Evolutionary conservation across 2,888 invertebrate species (phyloP), one percentile per base, ranked within the genome.

Genomic region (Argynnis bischoffii): DNA sequence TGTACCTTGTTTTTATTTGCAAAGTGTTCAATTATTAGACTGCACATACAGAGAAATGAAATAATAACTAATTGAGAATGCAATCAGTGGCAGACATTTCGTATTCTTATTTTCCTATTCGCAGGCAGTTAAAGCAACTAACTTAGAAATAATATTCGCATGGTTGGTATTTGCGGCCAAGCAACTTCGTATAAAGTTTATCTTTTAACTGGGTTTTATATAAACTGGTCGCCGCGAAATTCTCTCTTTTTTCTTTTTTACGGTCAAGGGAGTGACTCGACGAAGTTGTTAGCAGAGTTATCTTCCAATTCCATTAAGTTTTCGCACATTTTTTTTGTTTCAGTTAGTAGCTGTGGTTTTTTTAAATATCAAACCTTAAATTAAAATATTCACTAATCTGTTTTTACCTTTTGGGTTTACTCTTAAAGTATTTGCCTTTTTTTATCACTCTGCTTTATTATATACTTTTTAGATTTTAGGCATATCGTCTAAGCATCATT

Each of bases 171-270:
- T 59, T 61, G 14, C 16, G 11, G 13, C 2, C 18, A 35, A 21
- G 26, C 6, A 41, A 55, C 59, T 48, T 48, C 14, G 18, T 47
- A 13, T 13, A n/a, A 48, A 60, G 60, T 66, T 66, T 55, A 26
- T 61, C 50, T 41, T 66, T 54, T 46, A 56, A 54, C 35, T 53
- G 53, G 21, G 47, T 54, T 46, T 18, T 66, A 26, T 48, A 16
- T 31, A n/a, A 11, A 47, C 15, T 13, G 13, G 59, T 60, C 31
- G 16, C 14, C 31, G 13, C 50, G 14, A 15, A 61, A 4, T 35
- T 31, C 31, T 6, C 11, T 31, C 4, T 3, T 15, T 61, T 51
- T 16, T 41, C 51, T 41, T 51, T 51, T 6, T 16, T 41, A 50
- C 18, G 2, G 15, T 50, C 18, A 53, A 59, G 3, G 4, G 26